Evolutionary conservation across 2,888 invertebrate genomes (phyloP).

Genomic region (Sinopyrophorus schimmeli): DNA sequence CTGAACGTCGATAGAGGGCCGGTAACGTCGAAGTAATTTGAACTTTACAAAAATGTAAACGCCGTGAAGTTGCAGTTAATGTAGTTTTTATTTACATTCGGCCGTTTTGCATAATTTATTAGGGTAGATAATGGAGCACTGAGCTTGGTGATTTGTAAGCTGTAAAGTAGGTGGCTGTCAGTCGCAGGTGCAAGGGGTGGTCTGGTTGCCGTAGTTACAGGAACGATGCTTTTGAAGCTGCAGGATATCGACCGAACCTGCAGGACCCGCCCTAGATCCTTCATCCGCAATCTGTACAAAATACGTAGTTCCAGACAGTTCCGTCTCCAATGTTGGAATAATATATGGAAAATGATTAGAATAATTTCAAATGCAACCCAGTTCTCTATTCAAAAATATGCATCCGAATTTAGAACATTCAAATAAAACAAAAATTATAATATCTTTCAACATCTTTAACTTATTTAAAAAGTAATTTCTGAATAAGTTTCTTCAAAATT

Average conservation of each 20-base stretch:
- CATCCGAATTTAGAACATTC: no score
- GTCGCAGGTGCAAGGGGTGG: constrained; percentile 36
- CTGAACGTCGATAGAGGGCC: no score
- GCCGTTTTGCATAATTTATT: constrained; percentile 27
- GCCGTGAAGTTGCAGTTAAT: constrained; percentile 2
- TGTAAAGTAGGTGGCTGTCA: constrained; percentile 32
- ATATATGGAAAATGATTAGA: no score
- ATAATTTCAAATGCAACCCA: no score
- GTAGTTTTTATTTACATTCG: constrained; percentile 18
- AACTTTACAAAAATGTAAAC: no score
- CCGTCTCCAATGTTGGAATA: no score
- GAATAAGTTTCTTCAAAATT: no score
- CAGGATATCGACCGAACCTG: constrained; percentile 41
- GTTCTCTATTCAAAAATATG: no score
- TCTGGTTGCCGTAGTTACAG: constrained; percentile 36
- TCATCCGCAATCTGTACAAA: constrained; percentile 26
- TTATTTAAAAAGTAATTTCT: no score
- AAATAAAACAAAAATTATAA: no score
- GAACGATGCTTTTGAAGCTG: constrained; percentile 44
- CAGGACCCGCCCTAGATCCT: constrained; percentile 35
- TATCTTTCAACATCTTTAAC: no score
- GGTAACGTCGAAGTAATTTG: no score
- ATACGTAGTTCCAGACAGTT: constrained; percentile 3
- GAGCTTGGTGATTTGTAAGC: constrained; percentile 34
- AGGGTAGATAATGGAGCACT: constrained; percentile 32